These are phyloP conservation scores for Acrocephalus arundinaceus DNA, from an alignment of 2,113 vertebrate species.

Conservation along the genomic window DNA sequence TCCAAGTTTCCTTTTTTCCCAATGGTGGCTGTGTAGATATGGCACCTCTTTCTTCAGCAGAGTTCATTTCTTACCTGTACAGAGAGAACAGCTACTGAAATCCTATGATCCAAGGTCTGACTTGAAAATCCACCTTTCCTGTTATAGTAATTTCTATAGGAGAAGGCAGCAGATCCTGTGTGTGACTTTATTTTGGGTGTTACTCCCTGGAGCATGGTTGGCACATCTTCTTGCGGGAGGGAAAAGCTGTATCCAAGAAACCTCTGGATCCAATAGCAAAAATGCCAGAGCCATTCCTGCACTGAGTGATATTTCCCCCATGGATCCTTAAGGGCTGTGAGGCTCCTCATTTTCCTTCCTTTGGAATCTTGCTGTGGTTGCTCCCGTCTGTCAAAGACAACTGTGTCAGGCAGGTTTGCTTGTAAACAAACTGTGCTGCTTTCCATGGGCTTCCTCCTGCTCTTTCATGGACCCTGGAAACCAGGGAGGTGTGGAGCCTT, in stretches of 20 bases:
- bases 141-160: not conserved
- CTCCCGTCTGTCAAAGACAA: not conserved
- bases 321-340: not conserved
- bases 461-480: not conserved
- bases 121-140: not conserved
- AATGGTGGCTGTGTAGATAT: not conserved
- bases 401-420: not conserved
- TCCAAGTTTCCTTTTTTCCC: not conserved
- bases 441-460: not conserved
- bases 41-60: not conserved
- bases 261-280: not conserved
- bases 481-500: not conserved
- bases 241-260: not conserved
- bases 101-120: not conserved
- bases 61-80: not conserved
- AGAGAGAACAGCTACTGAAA: not conserved
- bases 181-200: not conserved
- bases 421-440: not conserved
- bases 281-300: not conserved
- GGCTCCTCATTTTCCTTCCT: not conserved
- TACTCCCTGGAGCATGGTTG: not conserved
- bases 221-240: not conserved
- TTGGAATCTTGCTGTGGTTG: not conserved
- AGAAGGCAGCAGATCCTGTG: not conserved
- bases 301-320: not conserved